phyloP scores from a whole-genome alignment of 2,113 vertebrate genomes.

The Aptenodytes patagonicus region DNA sequence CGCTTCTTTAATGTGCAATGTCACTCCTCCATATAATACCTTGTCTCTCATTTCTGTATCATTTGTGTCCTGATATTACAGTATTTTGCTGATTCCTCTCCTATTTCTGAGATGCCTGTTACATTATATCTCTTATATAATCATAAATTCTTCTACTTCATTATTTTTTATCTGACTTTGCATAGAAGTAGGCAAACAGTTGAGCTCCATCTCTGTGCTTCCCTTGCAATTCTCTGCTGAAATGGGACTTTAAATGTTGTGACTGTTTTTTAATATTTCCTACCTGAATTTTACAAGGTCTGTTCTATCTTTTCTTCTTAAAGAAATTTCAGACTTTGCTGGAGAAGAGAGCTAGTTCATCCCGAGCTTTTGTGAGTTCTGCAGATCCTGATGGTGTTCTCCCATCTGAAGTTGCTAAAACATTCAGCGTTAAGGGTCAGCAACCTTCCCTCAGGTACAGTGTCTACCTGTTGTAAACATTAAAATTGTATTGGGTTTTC shows the following conservation, averaged over 20 bases:
- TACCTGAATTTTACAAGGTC: neutral
- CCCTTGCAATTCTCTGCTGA: neutral
- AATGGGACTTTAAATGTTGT: neutral
- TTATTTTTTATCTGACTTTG: neutral
- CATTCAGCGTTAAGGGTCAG: neutral
- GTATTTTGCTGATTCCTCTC: neutral
- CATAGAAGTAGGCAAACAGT: neutral
- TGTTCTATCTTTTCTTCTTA: neutral
- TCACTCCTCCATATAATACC: neutral
- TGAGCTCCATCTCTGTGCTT: neutral
- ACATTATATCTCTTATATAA: neutral
- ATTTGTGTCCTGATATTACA: neutral
- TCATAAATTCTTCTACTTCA: neutral
- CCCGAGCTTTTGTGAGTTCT: neutral
- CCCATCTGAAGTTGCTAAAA: neutral
- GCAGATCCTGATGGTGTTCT: neutral
- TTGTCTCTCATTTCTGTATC: neutral
- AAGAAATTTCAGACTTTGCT: neutral
- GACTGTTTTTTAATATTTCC: neutral
- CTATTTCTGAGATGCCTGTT: neutral
- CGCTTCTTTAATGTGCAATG: neutral
- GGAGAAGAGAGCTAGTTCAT: neutral
- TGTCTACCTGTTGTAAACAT: neutral
- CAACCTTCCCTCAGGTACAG: neutral
- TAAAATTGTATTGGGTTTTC: neutral